Percentiles rank a stretch among this genome's conserved stretches.
Conservation (phyloP, 2,888 invertebrate species). For the Branchipolynoe longqiensis region DNA sequence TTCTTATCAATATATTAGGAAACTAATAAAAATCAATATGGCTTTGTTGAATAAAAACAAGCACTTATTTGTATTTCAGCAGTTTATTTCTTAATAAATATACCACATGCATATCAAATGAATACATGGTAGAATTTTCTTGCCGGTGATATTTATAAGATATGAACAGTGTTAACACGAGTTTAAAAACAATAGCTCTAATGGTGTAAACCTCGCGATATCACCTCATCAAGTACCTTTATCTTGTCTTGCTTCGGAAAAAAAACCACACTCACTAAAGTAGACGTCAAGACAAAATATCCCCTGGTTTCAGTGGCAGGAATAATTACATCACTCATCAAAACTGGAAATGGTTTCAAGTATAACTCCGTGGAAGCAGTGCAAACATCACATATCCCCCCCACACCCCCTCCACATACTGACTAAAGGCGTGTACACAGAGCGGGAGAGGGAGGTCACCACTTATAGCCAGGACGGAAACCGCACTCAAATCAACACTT, state of each 20-base stretch:
- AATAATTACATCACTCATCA: background rate
- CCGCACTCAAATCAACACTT: too few species aligned
- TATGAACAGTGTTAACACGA: background rate
- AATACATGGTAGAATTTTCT: conserved; percentile 29
- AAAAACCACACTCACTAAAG: background rate
- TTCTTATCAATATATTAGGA: too few species aligned
- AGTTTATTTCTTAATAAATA: conserved; percentile 8
- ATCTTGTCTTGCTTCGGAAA: background rate
- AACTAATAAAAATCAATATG: too few species aligned
- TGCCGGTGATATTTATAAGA: background rate
- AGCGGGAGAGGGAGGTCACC: too few species aligned
- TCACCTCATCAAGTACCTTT: background rate
- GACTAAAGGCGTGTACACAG: too few species aligned
- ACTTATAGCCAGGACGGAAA: too few species aligned
- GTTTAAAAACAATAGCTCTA: background rate
- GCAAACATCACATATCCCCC: background rate
- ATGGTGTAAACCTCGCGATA: background rate
- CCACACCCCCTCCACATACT: too few species aligned
- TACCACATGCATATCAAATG: background rate
- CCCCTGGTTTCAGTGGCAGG: background rate
- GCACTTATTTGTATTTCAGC: background rate
- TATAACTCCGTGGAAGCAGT: background rate
- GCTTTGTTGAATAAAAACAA: conserved; percentile 1
- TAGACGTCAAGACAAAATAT: background rate
- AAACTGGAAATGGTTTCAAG: background rate